phyloP scores from a whole-genome alignment of 2,888 invertebrate species.

The Cryptosula pallasiana region DNA sequence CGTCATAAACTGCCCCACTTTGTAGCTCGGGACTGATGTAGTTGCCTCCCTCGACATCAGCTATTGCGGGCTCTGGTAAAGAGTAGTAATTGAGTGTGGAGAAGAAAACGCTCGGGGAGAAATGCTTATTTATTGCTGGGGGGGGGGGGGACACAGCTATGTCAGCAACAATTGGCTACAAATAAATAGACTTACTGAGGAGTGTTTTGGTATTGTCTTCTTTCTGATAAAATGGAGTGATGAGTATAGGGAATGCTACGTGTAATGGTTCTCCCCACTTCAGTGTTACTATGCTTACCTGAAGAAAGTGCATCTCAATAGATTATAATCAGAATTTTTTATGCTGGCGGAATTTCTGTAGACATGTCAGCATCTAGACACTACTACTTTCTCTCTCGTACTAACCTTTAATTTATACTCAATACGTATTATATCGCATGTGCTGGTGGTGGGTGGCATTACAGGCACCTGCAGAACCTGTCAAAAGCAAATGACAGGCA shows the following conservation, averaged over 20 bases:
- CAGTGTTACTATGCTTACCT: constrained; percentile 68
- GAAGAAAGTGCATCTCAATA: no score
- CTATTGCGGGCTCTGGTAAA: constrained; percentile 8
- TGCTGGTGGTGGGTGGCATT: constrained; percentile 67
- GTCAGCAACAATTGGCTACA: no score
- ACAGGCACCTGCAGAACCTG: constrained; percentile 63
- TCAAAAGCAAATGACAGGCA: no score
- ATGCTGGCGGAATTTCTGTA: no score
- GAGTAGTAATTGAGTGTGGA: no score
- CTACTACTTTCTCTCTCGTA: no score
- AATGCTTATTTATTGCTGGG: no score
- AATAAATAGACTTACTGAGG: constrained; percentile 6
- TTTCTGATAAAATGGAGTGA: constrained; percentile 41
- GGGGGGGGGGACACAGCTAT: no score
- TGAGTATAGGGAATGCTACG: constrained; percentile 69
- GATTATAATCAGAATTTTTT: no score
- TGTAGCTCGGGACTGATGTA: constrained; percentile 74
- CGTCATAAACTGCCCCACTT: constrained; percentile 72
- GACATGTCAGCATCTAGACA: no score
- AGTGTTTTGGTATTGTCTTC: constrained; percentile 2
- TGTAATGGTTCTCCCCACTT: constrained; percentile 67
- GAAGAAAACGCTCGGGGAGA: no score
- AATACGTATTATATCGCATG: constrained; percentile 67
- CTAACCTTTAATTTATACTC: constrained; percentile 71
- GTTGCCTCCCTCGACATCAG: constrained; percentile 69